phyloP scores from a whole-genome alignment of 2,888 invertebrate species.

The Theodoxus fluviatilis region DNA sequence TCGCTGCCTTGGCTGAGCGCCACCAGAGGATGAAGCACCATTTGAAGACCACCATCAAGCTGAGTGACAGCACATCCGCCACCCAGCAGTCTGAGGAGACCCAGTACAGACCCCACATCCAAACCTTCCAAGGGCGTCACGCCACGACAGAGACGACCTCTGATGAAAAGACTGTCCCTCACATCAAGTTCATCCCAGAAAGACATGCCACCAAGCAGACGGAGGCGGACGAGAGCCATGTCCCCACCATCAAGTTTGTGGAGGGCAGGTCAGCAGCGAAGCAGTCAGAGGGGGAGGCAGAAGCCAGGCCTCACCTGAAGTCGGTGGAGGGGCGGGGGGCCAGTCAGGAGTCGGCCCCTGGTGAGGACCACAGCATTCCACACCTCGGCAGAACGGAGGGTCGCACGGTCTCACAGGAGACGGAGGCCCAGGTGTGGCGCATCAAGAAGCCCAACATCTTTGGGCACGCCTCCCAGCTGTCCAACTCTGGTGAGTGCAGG shows the following conservation, averaged over 20 bases:
- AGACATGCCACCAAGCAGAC: conserved; percentile 38
- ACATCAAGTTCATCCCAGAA: conserved; percentile 37
- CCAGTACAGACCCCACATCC: conserved; percentile 37
- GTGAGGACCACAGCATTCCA: conserved; percentile 39
- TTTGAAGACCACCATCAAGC: conserved; percentile 32
- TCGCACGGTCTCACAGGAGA: conserved; percentile 35
- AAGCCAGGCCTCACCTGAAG: conserved; percentile 41
- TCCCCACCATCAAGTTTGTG: conserved; percentile 30
- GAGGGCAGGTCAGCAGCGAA: conserved; percentile 40
- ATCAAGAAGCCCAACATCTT: conserved; percentile 47
- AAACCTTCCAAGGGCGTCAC: conserved; percentile 34
- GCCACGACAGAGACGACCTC: conserved; percentile 34
- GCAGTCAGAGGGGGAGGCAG: conserved; percentile 34
- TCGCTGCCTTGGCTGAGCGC: no score
- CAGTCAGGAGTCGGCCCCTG: conserved; percentile 36
- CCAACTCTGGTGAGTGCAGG: conserved; percentile 28
- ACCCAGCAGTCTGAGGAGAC: conserved; percentile 34
- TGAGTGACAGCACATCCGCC: conserved; percentile 36
- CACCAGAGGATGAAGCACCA: no score
- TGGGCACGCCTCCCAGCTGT: conserved; percentile 56
- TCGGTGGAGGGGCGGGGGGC: conserved; percentile 34
- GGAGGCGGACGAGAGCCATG: conserved; percentile 28
- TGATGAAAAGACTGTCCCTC: conserved; percentile 32
- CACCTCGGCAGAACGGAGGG: conserved; percentile 31
- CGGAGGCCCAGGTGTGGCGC: conserved; percentile 36